Base-by-base conservation (phyloP, 2,888 invertebrate genomes). In the Nipponacmea schrenckii region DNA sequence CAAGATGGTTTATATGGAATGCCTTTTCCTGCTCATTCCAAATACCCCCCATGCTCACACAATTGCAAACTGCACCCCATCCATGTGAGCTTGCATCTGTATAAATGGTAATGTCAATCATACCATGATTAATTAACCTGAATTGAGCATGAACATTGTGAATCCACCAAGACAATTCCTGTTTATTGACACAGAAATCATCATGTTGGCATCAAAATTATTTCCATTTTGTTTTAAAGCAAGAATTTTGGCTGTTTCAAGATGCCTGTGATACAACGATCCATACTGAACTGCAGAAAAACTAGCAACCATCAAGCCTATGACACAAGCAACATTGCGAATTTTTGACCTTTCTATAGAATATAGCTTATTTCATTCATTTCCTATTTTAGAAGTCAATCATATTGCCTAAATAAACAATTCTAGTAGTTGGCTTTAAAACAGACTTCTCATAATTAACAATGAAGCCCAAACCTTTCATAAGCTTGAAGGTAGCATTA, bases 111-210 rank as follows among this genome's bases (percentile, higher is more conserved):
- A 20, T 20, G 4, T 39, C 44, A 7, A 64, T 27, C 4, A 62
- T 64, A 8, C 27, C n/a, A 17, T 50, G n/a, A 14, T 31, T 4
- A 15, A 71, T 64, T 15, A 39, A 45, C 14, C 45, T 31, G 27
- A 15, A 26, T 26, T n/a, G 8, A n/a, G 62, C 50, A 48, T 66
- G 20, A 15, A 73, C 17, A 70, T 73, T 70, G 15, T 12, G n/a
- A 24, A 63, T 68, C 74, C 74, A 71, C 74, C 71, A 74, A 44
- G n/a, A 14, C 70, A 26, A 45, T 74, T 71, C 14, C 7, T 24
- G 20, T 48, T 24, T 2, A 62, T 31, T 2, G 39, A 8, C n/a
- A n/a, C 50, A n/a, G 70, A 65, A 7, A 70, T 20, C 27, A 15
- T 7, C 27, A 67, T 46, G 15, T 14, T 20, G 7, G 17, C 46